phyloP scores from a whole-genome alignment of 2,888 invertebrate species.

The Stenotaenia linearis region DNA sequence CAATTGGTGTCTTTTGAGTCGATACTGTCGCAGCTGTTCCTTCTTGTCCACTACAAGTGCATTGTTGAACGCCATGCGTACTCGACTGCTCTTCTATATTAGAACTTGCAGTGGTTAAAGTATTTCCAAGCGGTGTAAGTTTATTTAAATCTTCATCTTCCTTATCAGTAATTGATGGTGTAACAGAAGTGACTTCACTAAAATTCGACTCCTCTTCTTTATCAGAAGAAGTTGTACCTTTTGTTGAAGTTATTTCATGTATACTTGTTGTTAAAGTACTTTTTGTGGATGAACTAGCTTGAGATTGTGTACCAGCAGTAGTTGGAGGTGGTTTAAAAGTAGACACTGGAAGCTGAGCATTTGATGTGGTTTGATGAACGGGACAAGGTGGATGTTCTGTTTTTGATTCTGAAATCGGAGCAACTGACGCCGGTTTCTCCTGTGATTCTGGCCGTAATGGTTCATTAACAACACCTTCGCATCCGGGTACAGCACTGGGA shows the following conservation, averaged over 20 bases:
- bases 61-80: background rate
- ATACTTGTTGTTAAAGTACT: background rate
- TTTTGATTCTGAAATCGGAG: background rate
- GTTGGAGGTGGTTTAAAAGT: background rate
- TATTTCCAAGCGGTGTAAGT: too few species aligned
- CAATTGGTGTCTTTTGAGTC: background rate
- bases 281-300: too few species aligned
- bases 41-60: background rate
- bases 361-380: background rate
- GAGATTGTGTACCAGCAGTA: background rate
- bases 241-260: background rate
- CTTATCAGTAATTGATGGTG: too few species aligned
- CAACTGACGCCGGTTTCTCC: background rate
- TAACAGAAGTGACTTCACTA: too few species aligned
- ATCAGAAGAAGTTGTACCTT: background rate
- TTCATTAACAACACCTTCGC: background rate
- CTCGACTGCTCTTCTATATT: background rate
- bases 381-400: background rate
- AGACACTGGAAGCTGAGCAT: too few species aligned
- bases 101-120: too few species aligned
- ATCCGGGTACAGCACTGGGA: slow-evolving; percentile 31
- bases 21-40: background rate
- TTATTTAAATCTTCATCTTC: too few species aligned
- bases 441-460: background rate
- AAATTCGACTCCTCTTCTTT: too few species aligned